Percentiles rank a stretch among this genome's conserved stretches.
Conservation (phyloP, 2,113 vertebrate species). For the Sinocyclocheilus rhinocerous region DNA sequence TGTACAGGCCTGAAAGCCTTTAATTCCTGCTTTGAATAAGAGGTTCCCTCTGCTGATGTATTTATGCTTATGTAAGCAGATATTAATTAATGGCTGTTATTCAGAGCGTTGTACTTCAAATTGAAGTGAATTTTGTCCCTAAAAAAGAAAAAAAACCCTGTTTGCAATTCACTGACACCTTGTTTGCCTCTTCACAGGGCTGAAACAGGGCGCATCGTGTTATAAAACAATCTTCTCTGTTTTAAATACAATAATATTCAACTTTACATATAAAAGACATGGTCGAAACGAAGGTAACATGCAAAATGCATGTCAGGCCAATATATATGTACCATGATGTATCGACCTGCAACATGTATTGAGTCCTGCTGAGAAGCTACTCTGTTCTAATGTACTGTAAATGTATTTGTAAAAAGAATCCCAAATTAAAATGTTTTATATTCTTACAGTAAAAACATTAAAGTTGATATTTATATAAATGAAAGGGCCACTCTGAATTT, state of each 20-base stretch:
- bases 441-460: slow-evolving; percentile 99
- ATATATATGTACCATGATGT: slow-evolving; percentile 66
- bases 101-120: slow-evolving; percentile 81
- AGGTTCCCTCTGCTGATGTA: slow-evolving; percentile 61
- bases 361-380: slow-evolving; percentile 81
- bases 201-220: slow-evolving; percentile 24
- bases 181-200: slow-evolving; percentile 57
- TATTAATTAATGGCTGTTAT: slow-evolving; percentile 72
- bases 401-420: slow-evolving; percentile 98
- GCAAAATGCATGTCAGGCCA: slow-evolving; percentile 67
- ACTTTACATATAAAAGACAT: slow-evolving; percentile 66
- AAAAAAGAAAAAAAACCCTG: slow-evolving; percentile 57
- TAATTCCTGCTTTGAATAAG: slow-evolving; percentile 66
- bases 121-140: slow-evolving; percentile 81
- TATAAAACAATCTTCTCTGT: slow-evolving; percentile 40
- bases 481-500: slow-evolving; percentile 80
- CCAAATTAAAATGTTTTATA: slow-evolving; percentile 99
- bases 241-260: slow-evolving; percentile 47
- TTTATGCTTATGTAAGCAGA: slow-evolving; percentile 69
- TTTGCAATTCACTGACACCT: slow-evolving; percentile 62
- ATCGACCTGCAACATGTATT: slow-evolving; percentile 78
- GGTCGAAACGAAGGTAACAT: slow-evolving; percentile 72
- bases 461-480: slow-evolving; percentile 99
- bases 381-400: slow-evolving; percentile 95
- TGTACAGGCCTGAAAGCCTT: slow-evolving; percentile 63